Evolutionary conservation across 2,888 invertebrate species (phyloP).

Genomic region (Hemicrepidius hirtus): DNA sequence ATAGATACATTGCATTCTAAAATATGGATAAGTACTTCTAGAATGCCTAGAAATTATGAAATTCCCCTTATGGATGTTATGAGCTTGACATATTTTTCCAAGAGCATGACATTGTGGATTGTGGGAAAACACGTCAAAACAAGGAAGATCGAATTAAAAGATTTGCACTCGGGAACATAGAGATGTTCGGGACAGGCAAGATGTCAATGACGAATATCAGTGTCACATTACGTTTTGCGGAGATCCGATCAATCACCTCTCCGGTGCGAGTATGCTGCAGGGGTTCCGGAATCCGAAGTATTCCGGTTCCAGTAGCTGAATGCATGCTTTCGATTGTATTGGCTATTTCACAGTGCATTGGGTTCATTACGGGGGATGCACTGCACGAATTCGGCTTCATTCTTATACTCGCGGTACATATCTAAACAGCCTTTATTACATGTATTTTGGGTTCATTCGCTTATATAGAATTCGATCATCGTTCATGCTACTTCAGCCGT

Average conservation of each 20-base stretch:
- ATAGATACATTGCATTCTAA: background rate
- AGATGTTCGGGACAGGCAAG: constrained; percentile 41
- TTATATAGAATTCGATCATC: constrained; percentile 45
- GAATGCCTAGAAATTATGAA: background rate
- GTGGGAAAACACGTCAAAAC: constrained; percentile 7
- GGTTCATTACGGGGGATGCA: constrained; percentile 61
- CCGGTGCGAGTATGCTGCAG: constrained; percentile 54
- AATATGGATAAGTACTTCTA: background rate
- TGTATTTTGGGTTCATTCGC: constrained; percentile 46
- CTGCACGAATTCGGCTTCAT: constrained; percentile 60
- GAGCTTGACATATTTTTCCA: no score
- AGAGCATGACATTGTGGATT: background rate
- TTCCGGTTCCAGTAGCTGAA: constrained; percentile 50
- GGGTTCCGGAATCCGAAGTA: constrained; percentile 44
- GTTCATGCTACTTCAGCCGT: constrained; percentile 50
- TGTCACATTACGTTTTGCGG: constrained; percentile 54
- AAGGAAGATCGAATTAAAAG: constrained; percentile 32
- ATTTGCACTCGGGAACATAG: constrained; percentile 42
- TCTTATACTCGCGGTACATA: constrained; percentile 58
- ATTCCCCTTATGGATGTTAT: no score
- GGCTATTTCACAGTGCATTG: constrained; percentile 69
- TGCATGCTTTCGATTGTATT: constrained; percentile 63
- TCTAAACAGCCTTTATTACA: constrained; percentile 49
- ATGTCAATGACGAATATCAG: constrained; percentile 50
- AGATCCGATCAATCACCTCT: constrained; percentile 62